Evolutionary conservation across 2,113 vertebrate species (phyloP).

Genomic region (Tragelaphus buxtoni): DNA sequence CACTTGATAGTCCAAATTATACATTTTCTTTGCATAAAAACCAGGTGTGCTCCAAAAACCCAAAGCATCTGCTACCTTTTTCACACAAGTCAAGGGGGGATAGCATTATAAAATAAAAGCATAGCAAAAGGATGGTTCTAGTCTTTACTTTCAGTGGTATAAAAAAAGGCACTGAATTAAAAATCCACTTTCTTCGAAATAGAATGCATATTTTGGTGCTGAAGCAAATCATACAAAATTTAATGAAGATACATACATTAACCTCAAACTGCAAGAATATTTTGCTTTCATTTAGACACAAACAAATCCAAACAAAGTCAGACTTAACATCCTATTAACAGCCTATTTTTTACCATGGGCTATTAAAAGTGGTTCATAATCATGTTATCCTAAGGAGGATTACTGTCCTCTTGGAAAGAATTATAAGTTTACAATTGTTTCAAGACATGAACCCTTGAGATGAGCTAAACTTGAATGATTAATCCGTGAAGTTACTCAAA

Average conservation of each 20-base stretch:
- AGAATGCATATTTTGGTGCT: neutral
- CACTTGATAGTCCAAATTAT: constrained; percentile 45
- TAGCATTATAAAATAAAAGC: neutral
- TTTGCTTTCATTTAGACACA: neutral
- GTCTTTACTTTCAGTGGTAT: neutral
- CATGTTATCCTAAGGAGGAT: neutral
- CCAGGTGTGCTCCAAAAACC: constrained; percentile 42
- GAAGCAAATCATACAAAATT: neutral
- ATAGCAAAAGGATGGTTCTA: neutral
- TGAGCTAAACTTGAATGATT: neutral
- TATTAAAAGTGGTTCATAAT: constrained; percentile 29
- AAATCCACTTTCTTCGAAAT: constrained; percentile 2
- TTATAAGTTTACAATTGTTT: neutral
- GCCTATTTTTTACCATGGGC: neutral
- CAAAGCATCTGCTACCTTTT: constrained; percentile 47
- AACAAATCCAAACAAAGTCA: neutral
- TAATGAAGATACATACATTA: neutral
- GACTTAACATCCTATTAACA: neutral
- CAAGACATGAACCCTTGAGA: neutral
- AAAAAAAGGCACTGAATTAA: neutral
- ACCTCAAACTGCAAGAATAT: neutral
- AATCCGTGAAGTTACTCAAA: neutral
- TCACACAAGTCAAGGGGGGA: constrained; percentile 20
- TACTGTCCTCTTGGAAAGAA: neutral
- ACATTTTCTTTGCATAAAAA: constrained; percentile 57